phyloP scores from a whole-genome alignment of 2,797 vertebrate species.

The Loris lydekkerianus region DNA sequence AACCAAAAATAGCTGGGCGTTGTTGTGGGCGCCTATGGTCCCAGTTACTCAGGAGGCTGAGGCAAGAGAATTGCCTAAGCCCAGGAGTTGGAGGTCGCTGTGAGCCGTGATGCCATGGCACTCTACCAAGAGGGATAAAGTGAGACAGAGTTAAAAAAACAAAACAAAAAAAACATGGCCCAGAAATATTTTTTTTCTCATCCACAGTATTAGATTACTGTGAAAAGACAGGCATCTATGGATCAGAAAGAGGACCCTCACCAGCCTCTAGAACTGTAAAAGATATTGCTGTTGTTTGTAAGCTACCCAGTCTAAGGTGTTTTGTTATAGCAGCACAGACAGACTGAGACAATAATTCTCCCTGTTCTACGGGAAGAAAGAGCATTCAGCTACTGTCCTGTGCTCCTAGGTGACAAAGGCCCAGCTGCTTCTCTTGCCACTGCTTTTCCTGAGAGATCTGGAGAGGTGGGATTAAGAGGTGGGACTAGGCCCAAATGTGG shows the following conservation, averaged over 20 bases:
- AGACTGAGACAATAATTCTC: not conserved
- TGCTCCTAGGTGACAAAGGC: not conserved
- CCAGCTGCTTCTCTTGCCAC: not conserved
- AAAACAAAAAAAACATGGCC: not conserved
- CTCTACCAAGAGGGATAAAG: too few species aligned
- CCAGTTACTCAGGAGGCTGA: too few species aligned
- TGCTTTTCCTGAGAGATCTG: conserved; percentile 5
- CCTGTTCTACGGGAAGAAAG: not conserved
- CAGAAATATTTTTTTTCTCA: not conserved
- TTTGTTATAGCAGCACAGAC: not conserved
- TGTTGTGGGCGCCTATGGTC: too few species aligned
- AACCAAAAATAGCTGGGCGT: too few species aligned
- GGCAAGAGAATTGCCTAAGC: too few species aligned
- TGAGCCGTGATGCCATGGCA: too few species aligned
- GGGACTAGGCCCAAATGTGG: not conserved
- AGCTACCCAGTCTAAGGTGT: not conserved
- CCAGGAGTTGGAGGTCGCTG: too few species aligned
- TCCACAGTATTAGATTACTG: not conserved
- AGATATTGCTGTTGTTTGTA: not conserved
- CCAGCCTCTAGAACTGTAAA: not conserved
- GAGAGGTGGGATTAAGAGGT: not conserved
- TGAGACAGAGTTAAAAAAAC: too few species aligned
- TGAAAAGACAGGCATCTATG: not conserved
- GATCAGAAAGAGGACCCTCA: too few species aligned
- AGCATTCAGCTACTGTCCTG: not conserved